Evolutionary conservation across 2,888 invertebrate species (phyloP), one percentile per base, ranked within the genome.

Genomic region (Eilema depressum): DNA sequence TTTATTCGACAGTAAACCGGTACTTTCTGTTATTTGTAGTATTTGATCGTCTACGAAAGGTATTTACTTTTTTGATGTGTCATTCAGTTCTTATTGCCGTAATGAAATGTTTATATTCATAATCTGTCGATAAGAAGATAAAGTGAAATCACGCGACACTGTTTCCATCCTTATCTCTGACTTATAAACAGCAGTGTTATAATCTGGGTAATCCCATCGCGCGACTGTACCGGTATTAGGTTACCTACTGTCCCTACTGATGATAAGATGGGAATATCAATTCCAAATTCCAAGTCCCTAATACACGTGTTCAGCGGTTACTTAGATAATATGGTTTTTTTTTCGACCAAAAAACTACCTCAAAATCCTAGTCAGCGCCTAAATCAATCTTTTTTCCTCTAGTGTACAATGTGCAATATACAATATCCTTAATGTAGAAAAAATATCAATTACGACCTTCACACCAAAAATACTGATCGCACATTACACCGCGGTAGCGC

Each of bases 121-220:
- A n/a, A 53, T 53, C n/a, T 53, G 53, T 8, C 53, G 53, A 53
- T n/a, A 53, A 53, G 5, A 53, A 53, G 53, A 53, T 53, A 53
- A 53, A 53, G 53, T 53, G n/a, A n/a, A n/a, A 53, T 53, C 53
- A 53, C 53, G 53, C 53, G 53, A 53, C 53, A 53, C 53, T n/a
- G n/a, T 53, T 53, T 53, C 53, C 53, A 53, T n/a, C 1, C 20
- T 47, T 53, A 53, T 53, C 53, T 53, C 53, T 53, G 53, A n/a
- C 53, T 53, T 47, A 41, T 41, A 10, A n/a, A 8, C 53, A n/a
- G 20, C n/a, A 10, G 53, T 53, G 53, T 53, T 53, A 53, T 10
- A 53, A 53, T 53, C n/a, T 53, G 10, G n/a, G n/a, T n/a, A 53
- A 20, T 53, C 20, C 47, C 47, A 47, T 47, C 7, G 47, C 47